phyloP scores from a whole-genome alignment of 2,113 vertebrate genomes.

The Muntiacus reevesi region DNA sequence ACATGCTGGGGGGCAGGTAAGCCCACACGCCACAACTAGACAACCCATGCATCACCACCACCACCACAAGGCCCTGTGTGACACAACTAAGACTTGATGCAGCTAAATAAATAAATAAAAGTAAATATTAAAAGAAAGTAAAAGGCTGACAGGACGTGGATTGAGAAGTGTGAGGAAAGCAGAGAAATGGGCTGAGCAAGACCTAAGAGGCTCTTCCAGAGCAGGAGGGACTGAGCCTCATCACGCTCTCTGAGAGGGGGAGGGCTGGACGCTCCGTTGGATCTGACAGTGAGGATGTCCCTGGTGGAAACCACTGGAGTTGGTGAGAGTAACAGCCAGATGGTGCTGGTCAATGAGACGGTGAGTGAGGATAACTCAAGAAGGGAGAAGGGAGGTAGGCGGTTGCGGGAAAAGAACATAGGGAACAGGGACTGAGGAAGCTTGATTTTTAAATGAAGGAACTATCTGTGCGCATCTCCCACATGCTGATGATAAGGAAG shows the following conservation, averaged over 20 bases:
- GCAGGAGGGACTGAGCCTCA: not conserved
- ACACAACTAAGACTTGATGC: not conserved
- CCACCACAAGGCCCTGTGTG: not conserved
- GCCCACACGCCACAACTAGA: not conserved
- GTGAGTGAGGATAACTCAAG: not conserved
- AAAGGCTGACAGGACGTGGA: not conserved
- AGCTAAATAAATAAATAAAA: not conserved
- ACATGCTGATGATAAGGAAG: not conserved
- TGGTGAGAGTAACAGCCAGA: not conserved
- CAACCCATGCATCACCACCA: not conserved
- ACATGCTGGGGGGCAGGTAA: not conserved
- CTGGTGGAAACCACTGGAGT: not conserved
- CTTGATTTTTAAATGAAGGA: not conserved
- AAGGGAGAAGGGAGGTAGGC: not conserved
- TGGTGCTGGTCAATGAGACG: not conserved
- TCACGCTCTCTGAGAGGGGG: not conserved
- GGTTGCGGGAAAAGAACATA: not conserved
- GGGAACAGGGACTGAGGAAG: not conserved
- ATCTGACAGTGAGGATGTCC: not conserved
- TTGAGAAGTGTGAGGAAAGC: not conserved
- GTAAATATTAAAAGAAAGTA: not conserved
- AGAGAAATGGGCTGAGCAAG: not conserved
- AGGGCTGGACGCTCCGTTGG: not conserved
- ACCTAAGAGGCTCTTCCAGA: not conserved
- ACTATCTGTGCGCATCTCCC: too few relatives aligned